Evolutionary conservation across 2,888 invertebrate species (phyloP).

Genomic region (Agriopis leucophaearia): DNA sequence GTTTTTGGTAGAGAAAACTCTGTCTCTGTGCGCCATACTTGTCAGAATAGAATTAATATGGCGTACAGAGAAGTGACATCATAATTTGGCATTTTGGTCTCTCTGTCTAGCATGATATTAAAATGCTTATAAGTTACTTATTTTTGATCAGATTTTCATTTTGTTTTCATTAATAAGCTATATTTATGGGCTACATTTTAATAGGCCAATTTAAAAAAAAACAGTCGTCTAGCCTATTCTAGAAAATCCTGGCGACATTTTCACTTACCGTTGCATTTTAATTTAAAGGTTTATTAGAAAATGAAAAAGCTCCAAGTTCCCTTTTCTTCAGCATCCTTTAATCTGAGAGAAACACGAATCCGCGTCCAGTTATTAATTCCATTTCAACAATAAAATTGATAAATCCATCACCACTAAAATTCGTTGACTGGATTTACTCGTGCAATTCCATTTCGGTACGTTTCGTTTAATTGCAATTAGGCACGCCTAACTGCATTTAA

Average conservation of each 20-base stretch:
- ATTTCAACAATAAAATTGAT: slow-evolving; percentile 52
- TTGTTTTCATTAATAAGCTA: too few relatives aligned
- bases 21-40: too few relatives aligned
- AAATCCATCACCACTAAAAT: slow-evolving; percentile 42
- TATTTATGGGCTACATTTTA: too few relatives aligned
- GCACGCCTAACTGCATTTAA: slow-evolving; percentile 18
- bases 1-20: too few relatives aligned
- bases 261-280: not conserved
- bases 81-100: too few relatives aligned
- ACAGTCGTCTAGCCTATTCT: too few relatives aligned
- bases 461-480: slow-evolving; percentile 31
- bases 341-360: slow-evolving; percentile 46
- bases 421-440: slow-evolving; percentile 18
- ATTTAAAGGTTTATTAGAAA: not conserved
- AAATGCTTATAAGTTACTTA: too few relatives aligned
- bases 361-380: slow-evolving; percentile 53
- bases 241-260: not conserved
- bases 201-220: too few relatives aligned
- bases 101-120: too few relatives aligned
- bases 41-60: too few relatives aligned
- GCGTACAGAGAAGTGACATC: too few relatives aligned
- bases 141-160: too few relatives aligned
- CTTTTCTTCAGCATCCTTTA: slow-evolving; percentile 5
- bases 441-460: slow-evolving; percentile 26
- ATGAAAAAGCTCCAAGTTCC: slow-evolving; percentile 6